Evolutionary conservation across 2,113 vertebrate species (phyloP).

Genomic region (Mohoua ochrocephala): DNA sequence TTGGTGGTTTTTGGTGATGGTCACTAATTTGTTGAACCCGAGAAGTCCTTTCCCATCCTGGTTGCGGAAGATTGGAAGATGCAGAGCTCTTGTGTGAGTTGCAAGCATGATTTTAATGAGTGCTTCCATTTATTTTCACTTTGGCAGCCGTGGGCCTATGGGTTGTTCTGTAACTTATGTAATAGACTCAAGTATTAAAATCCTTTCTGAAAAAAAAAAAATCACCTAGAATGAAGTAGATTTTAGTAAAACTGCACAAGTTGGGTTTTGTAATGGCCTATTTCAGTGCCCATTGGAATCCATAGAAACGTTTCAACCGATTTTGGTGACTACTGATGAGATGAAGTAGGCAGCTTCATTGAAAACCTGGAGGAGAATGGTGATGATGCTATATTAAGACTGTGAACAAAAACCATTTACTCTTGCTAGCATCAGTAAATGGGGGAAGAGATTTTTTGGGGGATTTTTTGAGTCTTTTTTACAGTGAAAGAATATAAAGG

Average conservation of each 20-base stretch:
- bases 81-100: neutral
- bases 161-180: neutral
- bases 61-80: neutral
- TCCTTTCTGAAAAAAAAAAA: neutral
- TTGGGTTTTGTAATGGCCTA: neutral
- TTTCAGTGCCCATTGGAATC: neutral
- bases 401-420: constrained; percentile 25
- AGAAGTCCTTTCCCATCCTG: neutral
- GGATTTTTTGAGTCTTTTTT: neutral
- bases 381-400: neutral
- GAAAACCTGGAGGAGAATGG: neutral
- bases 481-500: neutral
- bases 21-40: neutral
- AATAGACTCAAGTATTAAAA: neutral
- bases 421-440: constrained; percentile 20
- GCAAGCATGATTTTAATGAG: neutral
- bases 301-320: neutral
- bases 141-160: neutral
- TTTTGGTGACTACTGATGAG: constrained; percentile 13
- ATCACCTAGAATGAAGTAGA: neutral
- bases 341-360: neutral
- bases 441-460: neutral
- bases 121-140: neutral
- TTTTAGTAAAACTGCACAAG: neutral
- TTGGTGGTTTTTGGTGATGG: neutral